These are phyloP conservation scores for Motacilla alba DNA, from an alignment of 2,113 vertebrate species.

Conservation along the genomic window DNA sequence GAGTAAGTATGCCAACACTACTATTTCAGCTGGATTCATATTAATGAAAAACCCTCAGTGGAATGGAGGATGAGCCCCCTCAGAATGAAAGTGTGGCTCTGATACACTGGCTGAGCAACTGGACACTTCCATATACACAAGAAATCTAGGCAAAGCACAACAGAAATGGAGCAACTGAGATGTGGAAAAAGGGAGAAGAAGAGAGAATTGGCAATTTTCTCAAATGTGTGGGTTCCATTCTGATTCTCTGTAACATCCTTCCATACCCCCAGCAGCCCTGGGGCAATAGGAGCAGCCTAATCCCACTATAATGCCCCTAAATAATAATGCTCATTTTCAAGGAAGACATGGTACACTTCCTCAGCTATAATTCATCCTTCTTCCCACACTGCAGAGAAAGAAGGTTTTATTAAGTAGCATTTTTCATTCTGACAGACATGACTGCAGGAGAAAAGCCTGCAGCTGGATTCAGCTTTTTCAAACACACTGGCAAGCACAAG, in stretches of 20 bases:
- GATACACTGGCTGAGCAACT: not conserved
- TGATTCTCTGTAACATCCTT: not conserved
- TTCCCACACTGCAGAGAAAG: not conserved
- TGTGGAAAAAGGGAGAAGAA: not conserved
- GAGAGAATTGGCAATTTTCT: not conserved
- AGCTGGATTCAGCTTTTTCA: not conserved
- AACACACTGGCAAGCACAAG: not conserved
- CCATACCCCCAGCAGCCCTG: not conserved
- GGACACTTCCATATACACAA: not conserved
- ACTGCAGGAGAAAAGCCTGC: not conserved
- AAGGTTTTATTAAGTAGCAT: slow-evolving; percentile 31
- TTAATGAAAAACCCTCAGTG: not conserved
- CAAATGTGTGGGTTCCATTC: not conserved
- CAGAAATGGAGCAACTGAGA: not conserved
- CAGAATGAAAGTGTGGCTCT: not conserved
- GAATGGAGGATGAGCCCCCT: not conserved
- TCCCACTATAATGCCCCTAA: not conserved
- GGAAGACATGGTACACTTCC: not conserved
- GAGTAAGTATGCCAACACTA: not conserved
- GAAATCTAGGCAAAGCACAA: not conserved
- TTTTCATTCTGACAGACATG: not conserved
- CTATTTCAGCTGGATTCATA: not conserved
- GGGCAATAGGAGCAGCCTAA: not conserved
- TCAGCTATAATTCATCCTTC: slow-evolving; percentile 15
- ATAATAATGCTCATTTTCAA: not conserved